phyloP scores from a whole-genome alignment of 2,888 invertebrate genomes.

The Norana najaformis region DNA sequence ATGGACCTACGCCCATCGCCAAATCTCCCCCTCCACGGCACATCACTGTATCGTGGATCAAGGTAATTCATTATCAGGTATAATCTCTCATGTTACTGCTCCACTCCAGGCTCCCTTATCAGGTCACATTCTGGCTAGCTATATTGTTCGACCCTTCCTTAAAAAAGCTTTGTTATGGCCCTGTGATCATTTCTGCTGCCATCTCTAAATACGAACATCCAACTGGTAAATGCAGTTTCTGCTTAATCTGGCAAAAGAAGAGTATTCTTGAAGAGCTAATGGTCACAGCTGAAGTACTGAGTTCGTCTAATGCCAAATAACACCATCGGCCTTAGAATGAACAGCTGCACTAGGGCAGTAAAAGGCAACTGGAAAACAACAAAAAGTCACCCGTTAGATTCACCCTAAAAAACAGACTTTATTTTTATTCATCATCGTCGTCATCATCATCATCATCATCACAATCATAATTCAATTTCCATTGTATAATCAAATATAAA shows the following conservation, averaged over 20 bases:
- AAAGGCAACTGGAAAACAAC: background rate
- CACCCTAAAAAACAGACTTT: background rate
- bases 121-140: too few relatives aligned
- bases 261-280: background rate
- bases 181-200: background rate
- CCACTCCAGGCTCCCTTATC: too few relatives aligned
- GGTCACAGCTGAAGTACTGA: background rate
- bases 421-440: too few relatives aligned
- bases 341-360: background rate
- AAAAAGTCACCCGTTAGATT: background rate
- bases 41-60: too few relatives aligned
- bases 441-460: background rate
- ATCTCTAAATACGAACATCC: background rate
- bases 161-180: background rate
- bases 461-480: background rate
- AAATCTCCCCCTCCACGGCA: too few relatives aligned
- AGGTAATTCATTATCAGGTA: too few relatives aligned
- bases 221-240: constrained; percentile 21
- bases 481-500: too few relatives aligned
- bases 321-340: background rate
- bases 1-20: too few relatives aligned
- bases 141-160: background rate
- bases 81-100: too few relatives aligned
- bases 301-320: background rate
- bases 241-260: background rate